A percentile compares a stretch with the other conserved stretches of the same genome.
Conservation (phyloP, 2,113 vertebrate species). For the Antechinus stuartii region DNA sequence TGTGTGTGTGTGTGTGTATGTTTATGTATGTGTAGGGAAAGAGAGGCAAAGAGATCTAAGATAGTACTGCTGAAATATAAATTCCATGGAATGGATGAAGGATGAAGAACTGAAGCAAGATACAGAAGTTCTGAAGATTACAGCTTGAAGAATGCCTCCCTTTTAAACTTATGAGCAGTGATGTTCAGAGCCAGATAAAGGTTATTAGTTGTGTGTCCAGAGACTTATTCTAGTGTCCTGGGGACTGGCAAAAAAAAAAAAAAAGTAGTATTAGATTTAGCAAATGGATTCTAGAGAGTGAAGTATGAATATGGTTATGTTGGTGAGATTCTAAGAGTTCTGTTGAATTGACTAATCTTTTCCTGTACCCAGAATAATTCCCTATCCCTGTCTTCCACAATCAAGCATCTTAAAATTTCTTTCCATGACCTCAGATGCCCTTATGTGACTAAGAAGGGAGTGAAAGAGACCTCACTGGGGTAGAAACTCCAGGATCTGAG, state of each 20-base stretch:
- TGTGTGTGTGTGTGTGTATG: neutral
- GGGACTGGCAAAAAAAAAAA: neutral
- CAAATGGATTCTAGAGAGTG: neutral
- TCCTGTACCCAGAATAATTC: neutral
- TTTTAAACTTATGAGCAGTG: too few species aligned
- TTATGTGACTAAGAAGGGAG: slow-evolving; percentile 13
- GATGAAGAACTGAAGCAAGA: neutral
- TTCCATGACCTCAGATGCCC: neutral
- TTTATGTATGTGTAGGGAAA: neutral
- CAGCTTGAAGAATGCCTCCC: too few species aligned
- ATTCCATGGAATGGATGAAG: neutral
- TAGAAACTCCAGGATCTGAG: slow-evolving; percentile 70
- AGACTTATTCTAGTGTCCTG: neutral
- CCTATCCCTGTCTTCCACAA: neutral
- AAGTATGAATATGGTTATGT: neutral
- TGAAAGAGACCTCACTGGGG: slow-evolving; percentile 64
- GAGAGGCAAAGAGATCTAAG: accelerated
- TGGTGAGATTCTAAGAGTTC: neutral
- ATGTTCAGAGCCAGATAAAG: neutral
- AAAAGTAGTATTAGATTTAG: neutral
- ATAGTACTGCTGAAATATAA: neutral
- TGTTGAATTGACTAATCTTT: neutral
- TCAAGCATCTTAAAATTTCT: neutral
- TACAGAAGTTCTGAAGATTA: neutral
- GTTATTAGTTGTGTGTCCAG: neutral